phyloP scores from a whole-genome alignment of 53 echinoderm and acorn worm species.

The Patiria pectinifera region DNA sequence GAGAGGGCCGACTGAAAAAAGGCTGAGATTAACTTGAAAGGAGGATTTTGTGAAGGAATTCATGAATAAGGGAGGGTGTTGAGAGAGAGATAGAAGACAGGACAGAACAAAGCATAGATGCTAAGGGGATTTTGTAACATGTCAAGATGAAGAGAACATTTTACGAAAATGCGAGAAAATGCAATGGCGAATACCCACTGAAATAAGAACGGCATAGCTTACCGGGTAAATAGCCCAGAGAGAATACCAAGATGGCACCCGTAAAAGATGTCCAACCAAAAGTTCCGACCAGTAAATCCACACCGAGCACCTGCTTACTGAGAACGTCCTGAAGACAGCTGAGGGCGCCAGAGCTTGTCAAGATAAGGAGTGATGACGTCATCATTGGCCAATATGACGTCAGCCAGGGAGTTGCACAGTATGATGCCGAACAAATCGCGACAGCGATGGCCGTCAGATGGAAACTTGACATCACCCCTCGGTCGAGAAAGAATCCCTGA shows the following conservation, averaged over 20 bases:
- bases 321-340: not conserved
- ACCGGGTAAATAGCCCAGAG: constrained; percentile 25
- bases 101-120: no score
- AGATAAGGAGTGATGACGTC: not conserved
- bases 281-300: constrained; percentile 14
- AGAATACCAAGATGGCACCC: not conserved
- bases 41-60: no score
- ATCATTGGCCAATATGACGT: constrained; percentile 36
- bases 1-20: no score
- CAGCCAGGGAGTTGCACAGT: constrained; percentile 22
- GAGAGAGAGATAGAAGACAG: no score
- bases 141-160: no score
- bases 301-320: constrained; percentile 9
- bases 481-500: constrained; percentile 14
- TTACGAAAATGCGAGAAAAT: no score
- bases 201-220: not conserved
- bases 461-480: not conserved
- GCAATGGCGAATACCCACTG: no score
- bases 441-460: not conserved
- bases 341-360: not conserved
- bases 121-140: no score
- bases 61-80: no score
- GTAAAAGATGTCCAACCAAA: constrained; percentile 22
- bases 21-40: no score
- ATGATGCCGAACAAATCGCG: not conserved